Percentiles rank a stretch among this genome's conserved stretches.
Evolutionary conservation across 1,140 invertebrate genomes (phyloP).

Genomic region (Camponotus vicinus): DNA sequence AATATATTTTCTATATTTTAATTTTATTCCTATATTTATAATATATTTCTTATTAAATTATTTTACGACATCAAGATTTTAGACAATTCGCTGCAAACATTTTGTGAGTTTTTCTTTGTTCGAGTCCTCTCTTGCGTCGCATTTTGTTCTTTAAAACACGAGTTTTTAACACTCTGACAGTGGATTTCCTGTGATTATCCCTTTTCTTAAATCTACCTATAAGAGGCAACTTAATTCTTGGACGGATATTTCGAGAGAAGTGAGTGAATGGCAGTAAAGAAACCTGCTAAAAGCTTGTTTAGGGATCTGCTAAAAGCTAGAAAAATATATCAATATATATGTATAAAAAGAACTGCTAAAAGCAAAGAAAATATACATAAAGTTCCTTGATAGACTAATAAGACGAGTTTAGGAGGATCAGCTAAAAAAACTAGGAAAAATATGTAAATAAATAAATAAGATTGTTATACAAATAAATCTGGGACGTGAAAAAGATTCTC

Average conservation of each 20-base stretch:
- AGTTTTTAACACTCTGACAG: conserved; percentile 35
- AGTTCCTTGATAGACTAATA: neutral
- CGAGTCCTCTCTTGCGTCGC: neutral
- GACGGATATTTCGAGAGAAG: conserved; percentile 22
- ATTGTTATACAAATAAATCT: neutral
- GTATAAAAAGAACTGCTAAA: conserved; percentile 3
- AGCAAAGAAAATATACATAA: conserved; percentile 13
- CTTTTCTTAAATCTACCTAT: conserved; percentile 11
- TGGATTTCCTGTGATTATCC: conserved; percentile 42
- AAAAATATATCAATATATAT: neutral
- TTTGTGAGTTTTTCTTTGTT: conserved; percentile 13
- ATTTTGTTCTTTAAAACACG: conserved; percentile 9
- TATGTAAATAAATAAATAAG: neutral
- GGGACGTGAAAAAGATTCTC: neutral
- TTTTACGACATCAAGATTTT: neutral
- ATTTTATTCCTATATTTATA: neutral
- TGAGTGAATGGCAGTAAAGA: conserved; percentile 30
- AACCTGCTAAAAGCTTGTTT: conserved; percentile 52
- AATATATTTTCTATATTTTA: too few species aligned
- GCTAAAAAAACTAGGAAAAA: neutral
- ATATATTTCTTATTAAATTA: neutral
- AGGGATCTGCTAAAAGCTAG: conserved; percentile 23
- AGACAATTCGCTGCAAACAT: neutral
- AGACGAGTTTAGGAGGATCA: neutral
- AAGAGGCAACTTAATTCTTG: neutral